Evolutionary conservation across 2,797 vertebrate genomes (phyloP), one percentile per base, ranked within the genome.

Genomic region (Heteromormyrus szaboi): DNA sequence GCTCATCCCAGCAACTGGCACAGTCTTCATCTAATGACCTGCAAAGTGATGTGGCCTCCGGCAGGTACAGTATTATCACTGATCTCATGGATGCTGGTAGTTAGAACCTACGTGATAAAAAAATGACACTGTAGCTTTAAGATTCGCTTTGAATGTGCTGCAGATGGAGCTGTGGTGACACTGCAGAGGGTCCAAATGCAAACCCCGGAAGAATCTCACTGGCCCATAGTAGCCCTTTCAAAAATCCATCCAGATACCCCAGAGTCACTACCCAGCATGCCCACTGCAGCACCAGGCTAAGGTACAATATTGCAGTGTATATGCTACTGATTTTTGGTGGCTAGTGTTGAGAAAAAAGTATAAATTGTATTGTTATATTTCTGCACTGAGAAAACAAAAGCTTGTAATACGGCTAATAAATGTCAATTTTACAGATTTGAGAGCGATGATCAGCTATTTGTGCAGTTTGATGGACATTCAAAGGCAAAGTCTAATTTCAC

Each of bases 231-330:
- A 99, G 98, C 92, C 98, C 98, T 0, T 98, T 97, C 93, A 97
- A 97, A 93, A 97, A 96, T 0, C 94, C 96, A 90, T 97, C 98
- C 89, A 95, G 97, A 91, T 95, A 96, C 88, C 95, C 95, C 0
- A 95, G 19, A 81, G 17, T 97, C 19, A 97, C 96, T 99, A 91
- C 98, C 98, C 65, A 97, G 98, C 99, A 98, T 0, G 98, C 98
- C 92, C 98, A 98, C 96, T 99, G 98, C 94, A 99, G 97, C 96
- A 98, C 95, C 95, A 97, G 99, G 93, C 94, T 99, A 91, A 97
- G 97, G 98, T 99, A 95, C 97, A 94, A 91, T 53, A 65, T 54
- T 88, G 6, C 50, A 29, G 22, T 85, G 48, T 2, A 85, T 29
- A 25, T 85, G 22, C 22, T 79, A 14, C 72, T 17, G 72, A 44